A percentile compares a stretch with the other conserved stretches of the same genome.
Evolutionary conservation across 2,113 vertebrate species (phyloP).

Genomic region (Brevimyrus niger): DNA sequence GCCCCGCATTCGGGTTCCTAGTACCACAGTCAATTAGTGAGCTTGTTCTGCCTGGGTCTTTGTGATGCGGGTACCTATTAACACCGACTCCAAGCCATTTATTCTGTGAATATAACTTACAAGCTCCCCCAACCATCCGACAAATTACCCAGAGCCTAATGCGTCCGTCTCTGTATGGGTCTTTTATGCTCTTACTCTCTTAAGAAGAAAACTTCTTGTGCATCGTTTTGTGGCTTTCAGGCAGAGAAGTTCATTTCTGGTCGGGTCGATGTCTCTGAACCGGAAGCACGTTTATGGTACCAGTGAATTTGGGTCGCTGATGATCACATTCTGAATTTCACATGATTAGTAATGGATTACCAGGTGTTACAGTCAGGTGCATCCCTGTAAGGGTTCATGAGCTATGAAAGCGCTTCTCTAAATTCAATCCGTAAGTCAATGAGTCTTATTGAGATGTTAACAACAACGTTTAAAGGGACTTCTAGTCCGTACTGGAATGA

Average conservation of each 20-base stretch:
- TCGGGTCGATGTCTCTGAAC: not conserved
- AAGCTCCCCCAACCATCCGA: not conserved
- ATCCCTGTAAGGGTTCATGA: not conserved
- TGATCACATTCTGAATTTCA: not conserved
- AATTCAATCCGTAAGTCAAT: not conserved
- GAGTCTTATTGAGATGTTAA: not conserved
- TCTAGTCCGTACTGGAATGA: not conserved
- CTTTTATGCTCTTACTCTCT: not conserved
- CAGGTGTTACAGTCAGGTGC: not conserved
- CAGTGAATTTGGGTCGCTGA: not conserved
- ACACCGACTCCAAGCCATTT: not conserved
- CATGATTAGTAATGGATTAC: not conserved
- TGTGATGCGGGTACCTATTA: constrained; percentile 9
- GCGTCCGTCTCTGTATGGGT: not conserved
- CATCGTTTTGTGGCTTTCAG: not conserved
- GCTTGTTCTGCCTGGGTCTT: constrained; percentile 5
- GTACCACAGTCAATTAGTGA: constrained; percentile 10
- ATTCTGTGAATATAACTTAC: not conserved
- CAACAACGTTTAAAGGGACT: not conserved
- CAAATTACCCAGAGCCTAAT: not conserved
- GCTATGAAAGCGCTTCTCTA: not conserved
- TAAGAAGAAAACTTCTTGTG: not conserved
- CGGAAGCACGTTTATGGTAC: not conserved
- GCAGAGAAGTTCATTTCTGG: not conserved
- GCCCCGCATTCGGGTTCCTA: not conserved